Evolutionary conservation across 37 sponge, comb jelly and placozoan species (phyloP).

Genomic region (Hormiphora californensis): DNA sequence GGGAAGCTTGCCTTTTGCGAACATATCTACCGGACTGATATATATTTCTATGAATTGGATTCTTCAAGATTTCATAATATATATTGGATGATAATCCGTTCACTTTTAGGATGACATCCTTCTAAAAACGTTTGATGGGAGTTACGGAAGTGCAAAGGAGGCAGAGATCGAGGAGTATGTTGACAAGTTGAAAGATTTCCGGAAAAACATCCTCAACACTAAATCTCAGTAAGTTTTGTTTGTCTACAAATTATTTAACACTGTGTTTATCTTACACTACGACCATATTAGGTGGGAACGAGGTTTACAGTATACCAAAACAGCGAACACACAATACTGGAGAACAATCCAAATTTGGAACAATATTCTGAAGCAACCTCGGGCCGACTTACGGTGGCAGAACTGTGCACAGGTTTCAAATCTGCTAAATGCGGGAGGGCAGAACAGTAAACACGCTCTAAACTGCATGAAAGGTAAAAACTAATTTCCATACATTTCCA

Average conservation of each 20-base stretch:
- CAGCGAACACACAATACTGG: conserved; percentile 40
- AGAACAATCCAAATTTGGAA: conserved; percentile 16
- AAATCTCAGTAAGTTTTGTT: neutral
- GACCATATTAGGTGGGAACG: neutral
- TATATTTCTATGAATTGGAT: too few relatives aligned
- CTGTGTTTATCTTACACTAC: neutral
- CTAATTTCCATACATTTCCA: neutral
- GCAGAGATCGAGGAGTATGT: conserved; percentile 46
- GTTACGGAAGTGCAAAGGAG: conserved; percentile 34
- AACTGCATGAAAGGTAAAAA: conserved; percentile 34
- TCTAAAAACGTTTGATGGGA: conserved; percentile 17
- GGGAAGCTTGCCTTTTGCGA: too few relatives aligned
- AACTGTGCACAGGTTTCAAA: conserved; percentile 21
- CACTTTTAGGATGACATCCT: conserved; percentile 35
- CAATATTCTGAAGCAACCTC: neutral
- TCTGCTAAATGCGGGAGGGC: neutral
- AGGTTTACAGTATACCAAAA: conserved; percentile 16
- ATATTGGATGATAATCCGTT: neutral
- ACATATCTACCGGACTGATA: too few relatives aligned
- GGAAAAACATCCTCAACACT: conserved; percentile 53
- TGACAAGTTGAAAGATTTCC: conserved; percentile 29
- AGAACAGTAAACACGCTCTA: conserved; percentile 19
- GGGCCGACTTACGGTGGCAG: neutral
- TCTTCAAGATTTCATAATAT: too few relatives aligned
- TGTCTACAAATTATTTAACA: neutral